Base-by-base conservation (phyloP, 2,888 invertebrate genomes). In the Chelonus formosanus region DNA sequence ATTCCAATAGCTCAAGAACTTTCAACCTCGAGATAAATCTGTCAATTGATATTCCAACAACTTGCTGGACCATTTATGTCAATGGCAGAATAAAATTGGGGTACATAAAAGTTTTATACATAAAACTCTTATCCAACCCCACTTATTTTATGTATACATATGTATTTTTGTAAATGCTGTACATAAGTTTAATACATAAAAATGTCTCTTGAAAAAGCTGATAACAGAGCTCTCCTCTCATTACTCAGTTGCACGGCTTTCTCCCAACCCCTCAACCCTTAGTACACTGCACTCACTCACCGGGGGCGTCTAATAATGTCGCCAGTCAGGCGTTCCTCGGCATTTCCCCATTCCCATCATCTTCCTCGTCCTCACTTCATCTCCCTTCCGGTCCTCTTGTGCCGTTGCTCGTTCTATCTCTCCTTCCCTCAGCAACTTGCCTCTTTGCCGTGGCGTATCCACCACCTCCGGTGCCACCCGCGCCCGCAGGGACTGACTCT, bases 241-340 rank as follows among this genome's bases (percentile, higher is more conserved):
- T 75, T 73, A 74, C 74, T 72, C 74, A 70, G 70, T 67, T 67
- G 68, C 71, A 69, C 59, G 68, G 68, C 73, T 67, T 67, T 65
- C 63, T 55, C 47, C 48, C 65, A 65, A 50, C 65, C 61, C 53
- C 65, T 67, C 63, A 59, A 67, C 70, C 67, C 66, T 68, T 70
- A 71, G 70, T 70, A 73, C 68, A 74, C 74, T 74, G 73, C 74
- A 76, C 77, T 76, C 76, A 75, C 80, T 81, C 80, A 80, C 79
- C 76, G 80, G 80, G 83, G 82, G 83, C 82, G 83, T 82, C 83
- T 83, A 83, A 84, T 83, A 83, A 84, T 83, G 84, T 84, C 84
- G 81, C 82, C 84, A 82, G 79, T 78, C 81, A 83, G 80, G 79
- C 83, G 80, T 80, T 80, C 76, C 77, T 73, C 61, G 57, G 48